Percentiles rank a stretch among this genome's conserved stretches.
Conservation (phyloP, 2,888 invertebrate genomes). For the Pecten maximus region DNA sequence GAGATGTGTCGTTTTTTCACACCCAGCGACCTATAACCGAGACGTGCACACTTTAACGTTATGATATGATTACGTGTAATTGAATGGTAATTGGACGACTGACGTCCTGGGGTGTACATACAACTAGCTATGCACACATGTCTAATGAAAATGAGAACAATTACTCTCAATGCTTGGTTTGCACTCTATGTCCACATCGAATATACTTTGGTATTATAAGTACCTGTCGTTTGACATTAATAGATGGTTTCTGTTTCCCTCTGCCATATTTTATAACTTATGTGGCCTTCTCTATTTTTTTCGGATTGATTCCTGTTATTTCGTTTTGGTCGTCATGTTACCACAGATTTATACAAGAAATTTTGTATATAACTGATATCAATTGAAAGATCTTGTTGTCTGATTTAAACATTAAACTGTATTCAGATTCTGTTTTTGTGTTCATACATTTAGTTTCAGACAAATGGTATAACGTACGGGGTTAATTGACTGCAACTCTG, state of each 20-base stretch:
- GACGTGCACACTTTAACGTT: neutral
- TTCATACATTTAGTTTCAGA: too few relatives aligned
- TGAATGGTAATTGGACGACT: neutral
- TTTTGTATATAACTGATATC: too few relatives aligned
- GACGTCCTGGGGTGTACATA: neutral
- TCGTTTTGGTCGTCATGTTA: neutral
- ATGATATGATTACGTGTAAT: slow-evolving; percentile 11
- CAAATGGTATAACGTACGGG: too few relatives aligned
- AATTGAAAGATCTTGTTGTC: too few relatives aligned
- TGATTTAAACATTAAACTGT: too few relatives aligned
- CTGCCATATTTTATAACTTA: neutral
- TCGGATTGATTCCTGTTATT: neutral
- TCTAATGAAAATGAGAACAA: neutral
- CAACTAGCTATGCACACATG: neutral
- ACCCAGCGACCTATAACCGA: neutral
- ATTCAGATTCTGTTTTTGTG: too few relatives aligned
- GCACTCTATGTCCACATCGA: neutral
- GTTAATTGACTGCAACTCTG: too few relatives aligned
- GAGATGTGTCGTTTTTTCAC: neutral
- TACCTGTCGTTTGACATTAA: neutral
- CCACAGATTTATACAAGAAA: too few relatives aligned
- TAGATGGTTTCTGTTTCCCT: neutral
- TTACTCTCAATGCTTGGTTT: neutral
- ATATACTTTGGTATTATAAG: neutral
- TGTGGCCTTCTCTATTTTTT: neutral